Base-by-base conservation (phyloP, 1,140 invertebrate species). In the Drosophila seguyi region DNA sequence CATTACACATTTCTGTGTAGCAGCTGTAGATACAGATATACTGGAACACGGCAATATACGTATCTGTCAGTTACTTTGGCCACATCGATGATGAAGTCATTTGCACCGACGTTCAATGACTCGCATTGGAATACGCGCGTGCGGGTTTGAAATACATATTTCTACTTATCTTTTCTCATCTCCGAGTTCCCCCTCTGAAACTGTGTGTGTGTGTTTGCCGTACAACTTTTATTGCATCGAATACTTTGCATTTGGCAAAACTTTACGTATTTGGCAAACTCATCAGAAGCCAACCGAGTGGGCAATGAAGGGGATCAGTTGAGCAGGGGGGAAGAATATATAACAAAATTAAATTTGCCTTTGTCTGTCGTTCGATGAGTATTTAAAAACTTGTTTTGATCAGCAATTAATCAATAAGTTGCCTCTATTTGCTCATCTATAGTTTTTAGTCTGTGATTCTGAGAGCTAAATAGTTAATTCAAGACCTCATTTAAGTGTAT, bases 41-140 rank as follows among this genome's bases (percentile, higher is more conserved):
- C 50, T 53, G 50, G 41, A 58, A n/a, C 55, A 52, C 47, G 48
- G 42, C 41, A 55, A 72, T 45, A 65, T 45, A 65, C 63, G 59
- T 78, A 79, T 63, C 59, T 79, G 60, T 71, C 60, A 65, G 75
- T 65, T 59, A 62, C 53, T 67, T 25, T 31, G 39, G 61, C 52
- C 75, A 66, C 57, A 61, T 75, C 66, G 57, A 83, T 79, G 80
- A 83, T 83, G 80, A 83, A 83, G 81, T 83, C 81, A 83, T 83
- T 83, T 83, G 71, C 71, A 66, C 60, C 52, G 81, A 78, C 80
- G 81, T 83, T 83, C 81, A 83, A 83, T 79, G 80, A 83, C 81
- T 83, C 69, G 80, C 38, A 78, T 41, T 50, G 48, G 55, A 65
- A 60, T 48, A 55, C n/a, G 45, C 79, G 60, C 72, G 79, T 71